Evolutionary conservation across 2,888 invertebrate species (phyloP).

Genomic region (Automeris io): DNA sequence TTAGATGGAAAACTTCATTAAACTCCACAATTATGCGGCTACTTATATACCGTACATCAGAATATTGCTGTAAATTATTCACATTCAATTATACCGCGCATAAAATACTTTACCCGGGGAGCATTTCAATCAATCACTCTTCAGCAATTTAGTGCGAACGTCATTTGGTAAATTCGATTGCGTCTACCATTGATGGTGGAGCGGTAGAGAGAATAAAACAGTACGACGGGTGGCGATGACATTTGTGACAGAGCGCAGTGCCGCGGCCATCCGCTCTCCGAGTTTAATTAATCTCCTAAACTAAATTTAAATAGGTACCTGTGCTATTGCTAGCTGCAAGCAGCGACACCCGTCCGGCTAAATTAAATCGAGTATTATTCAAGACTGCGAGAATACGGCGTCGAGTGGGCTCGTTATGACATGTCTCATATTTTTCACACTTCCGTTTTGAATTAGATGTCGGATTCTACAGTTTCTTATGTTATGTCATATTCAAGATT

Average conservation of each 20-base stretch:
- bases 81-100: constrained; percentile 51
- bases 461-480: neutral
- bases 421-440: constrained; percentile 32
- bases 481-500: neutral
- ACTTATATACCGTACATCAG: constrained; percentile 9
- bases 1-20: constrained; percentile 10
- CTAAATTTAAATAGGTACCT: constrained; percentile 60
- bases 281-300: constrained; percentile 67
- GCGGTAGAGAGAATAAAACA: constrained; percentile 60
- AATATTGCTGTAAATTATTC: constrained; percentile 27
- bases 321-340: constrained; percentile 34
- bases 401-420: constrained; percentile 30
- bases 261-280: constrained; percentile 34
- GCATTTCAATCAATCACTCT: constrained; percentile 67
- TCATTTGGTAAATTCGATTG: constrained; percentile 71
- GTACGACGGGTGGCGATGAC: constrained; percentile 60
- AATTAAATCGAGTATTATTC: constrained; percentile 48
- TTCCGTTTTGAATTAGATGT: constrained; percentile 6
- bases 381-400: constrained; percentile 33
- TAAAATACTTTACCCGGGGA: constrained; percentile 51
- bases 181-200: constrained; percentile 51
- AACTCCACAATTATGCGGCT: constrained; percentile 9
- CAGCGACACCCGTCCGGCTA: constrained; percentile 31
- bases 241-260: constrained; percentile 48
- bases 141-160: constrained; percentile 64